phyloP scores from a whole-genome alignment of 2,888 invertebrate species.

The Scaptomyza parva region DNA sequence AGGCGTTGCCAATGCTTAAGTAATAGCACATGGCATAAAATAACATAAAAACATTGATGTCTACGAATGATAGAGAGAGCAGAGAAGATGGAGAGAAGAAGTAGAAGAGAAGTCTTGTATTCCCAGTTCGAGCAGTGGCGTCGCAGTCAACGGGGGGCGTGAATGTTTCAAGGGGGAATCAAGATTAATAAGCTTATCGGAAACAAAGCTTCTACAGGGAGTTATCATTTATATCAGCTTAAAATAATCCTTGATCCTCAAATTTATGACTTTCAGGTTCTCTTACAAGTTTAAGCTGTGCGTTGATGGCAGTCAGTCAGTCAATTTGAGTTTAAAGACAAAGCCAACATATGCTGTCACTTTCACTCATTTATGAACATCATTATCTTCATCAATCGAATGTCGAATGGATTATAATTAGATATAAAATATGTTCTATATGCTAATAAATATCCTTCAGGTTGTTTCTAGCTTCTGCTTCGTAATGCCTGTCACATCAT shows the following conservation, averaged over 20 bases:
- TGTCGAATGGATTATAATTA: conserved; percentile 3
- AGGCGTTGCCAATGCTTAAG: conserved; percentile 72
- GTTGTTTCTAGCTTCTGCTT: neutral
- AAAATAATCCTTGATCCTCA: too few relatives aligned
- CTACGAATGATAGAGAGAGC: conserved; percentile 63
- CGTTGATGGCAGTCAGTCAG: neutral
- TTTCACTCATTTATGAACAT: too few relatives aligned
- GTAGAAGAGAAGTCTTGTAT: conserved; percentile 21
- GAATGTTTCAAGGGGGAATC: neutral
- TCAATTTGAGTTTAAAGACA: neutral
- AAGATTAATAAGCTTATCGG: neutral
- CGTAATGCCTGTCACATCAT: conserved; percentile 34
- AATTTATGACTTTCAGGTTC: neutral
- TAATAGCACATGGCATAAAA: conserved; percentile 74
- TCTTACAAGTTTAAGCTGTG: neutral
- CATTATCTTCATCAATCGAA: too few relatives aligned
- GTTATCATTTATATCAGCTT: too few relatives aligned
- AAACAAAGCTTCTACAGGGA: too few relatives aligned
- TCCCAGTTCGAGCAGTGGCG: conserved; percentile 31
- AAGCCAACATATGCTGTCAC: too few relatives aligned
- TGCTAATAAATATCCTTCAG: conserved; percentile 5
- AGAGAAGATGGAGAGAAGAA: too few relatives aligned
- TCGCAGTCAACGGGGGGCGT: neutral
- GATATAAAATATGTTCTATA: neutral
- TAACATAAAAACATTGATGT: conserved; percentile 74